Evolutionary conservation across 1,140 invertebrate genomes (phyloP).

Genomic region (Brachionus calyciflorus): DNA sequence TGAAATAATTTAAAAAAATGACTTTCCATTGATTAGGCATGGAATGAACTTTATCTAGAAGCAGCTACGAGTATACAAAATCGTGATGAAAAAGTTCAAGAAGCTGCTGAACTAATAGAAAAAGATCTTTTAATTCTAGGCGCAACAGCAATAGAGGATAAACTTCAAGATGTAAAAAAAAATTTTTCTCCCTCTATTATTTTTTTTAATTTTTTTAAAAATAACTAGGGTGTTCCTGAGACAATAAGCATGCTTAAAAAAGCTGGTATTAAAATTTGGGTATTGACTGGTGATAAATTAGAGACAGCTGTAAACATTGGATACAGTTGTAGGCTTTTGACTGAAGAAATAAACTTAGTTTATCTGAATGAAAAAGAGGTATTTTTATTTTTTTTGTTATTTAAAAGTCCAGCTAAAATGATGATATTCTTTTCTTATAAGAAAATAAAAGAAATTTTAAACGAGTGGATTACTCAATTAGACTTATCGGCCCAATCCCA

Average conservation of each 20-base stretch:
- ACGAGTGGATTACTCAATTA: background rate
- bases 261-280: conserved; percentile 88
- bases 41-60: conserved; percentile 76
- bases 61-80: conserved; percentile 72
- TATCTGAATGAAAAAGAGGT: conserved; percentile 78
- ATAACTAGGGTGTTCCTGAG: conserved; percentile 52
- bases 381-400: conserved; percentile 71
- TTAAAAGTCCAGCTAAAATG: background rate
- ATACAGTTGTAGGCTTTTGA: conserved; percentile 54
- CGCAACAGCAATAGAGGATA: conserved; percentile 93
- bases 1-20: background rate
- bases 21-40: conserved; percentile 61
- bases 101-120: conserved; percentile 48
- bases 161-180: conserved; percentile 72
- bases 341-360: conserved; percentile 69
- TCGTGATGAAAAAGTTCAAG: conserved; percentile 75
- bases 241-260: conserved; percentile 18
- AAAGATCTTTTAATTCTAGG: conserved; percentile 75
- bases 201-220: background rate
- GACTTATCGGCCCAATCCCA: background rate
- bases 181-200: background rate
- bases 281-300: conserved; percentile 96
- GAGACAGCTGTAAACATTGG: conserved; percentile 98
- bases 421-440: background rate
- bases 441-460: background rate